phyloP scores from a whole-genome alignment of 2,888 invertebrate genomes.

The Lasius fuliginosus region DNA sequence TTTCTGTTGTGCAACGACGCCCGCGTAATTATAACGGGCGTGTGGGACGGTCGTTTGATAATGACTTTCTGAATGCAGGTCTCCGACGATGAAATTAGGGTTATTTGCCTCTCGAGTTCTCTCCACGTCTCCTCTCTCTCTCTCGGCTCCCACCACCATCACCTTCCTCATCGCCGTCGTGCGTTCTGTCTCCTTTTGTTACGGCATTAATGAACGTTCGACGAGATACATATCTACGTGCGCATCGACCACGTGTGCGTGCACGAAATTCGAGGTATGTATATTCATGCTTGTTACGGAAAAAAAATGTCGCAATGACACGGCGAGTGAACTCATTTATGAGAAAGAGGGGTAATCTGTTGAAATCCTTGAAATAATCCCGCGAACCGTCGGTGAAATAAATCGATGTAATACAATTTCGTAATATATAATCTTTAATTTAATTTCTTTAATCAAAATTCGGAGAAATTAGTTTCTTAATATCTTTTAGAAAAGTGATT shows the following conservation, averaged over 20 bases:
- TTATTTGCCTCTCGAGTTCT: slow-evolving; percentile 80
- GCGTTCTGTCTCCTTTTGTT: slow-evolving; percentile 61
- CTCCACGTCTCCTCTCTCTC: slow-evolving; percentile 55
- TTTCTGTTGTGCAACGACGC: slow-evolving; percentile 73
- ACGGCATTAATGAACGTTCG: slow-evolving; percentile 52
- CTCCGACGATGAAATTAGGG: slow-evolving; percentile 83
- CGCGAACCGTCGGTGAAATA: background rate
- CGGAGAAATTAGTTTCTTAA: background rate
- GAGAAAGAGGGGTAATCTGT: background rate
- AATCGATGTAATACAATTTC: background rate
- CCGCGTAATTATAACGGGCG: slow-evolving; percentile 81
- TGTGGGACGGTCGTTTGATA: slow-evolving; percentile 80
- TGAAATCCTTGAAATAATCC: background rate
- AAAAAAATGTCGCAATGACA: slow-evolving; percentile 3
- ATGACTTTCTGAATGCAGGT: slow-evolving; percentile 83
- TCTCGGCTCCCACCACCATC: slow-evolving; percentile 36
- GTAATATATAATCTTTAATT: background rate
- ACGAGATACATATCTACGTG: slow-evolving; percentile 1
- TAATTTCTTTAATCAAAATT: background rate
- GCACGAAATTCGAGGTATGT: slow-evolving; percentile 2
- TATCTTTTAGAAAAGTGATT: background rate
- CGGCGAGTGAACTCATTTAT: background rate
- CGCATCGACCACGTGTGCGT: slow-evolving; percentile 12
- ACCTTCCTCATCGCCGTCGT: slow-evolving; percentile 23
- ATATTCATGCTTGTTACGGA: background rate